These are phyloP conservation scores for Adelognathus sp. DNA, from an alignment of 2,888 invertebrate species.

Conservation along the genomic window DNA sequence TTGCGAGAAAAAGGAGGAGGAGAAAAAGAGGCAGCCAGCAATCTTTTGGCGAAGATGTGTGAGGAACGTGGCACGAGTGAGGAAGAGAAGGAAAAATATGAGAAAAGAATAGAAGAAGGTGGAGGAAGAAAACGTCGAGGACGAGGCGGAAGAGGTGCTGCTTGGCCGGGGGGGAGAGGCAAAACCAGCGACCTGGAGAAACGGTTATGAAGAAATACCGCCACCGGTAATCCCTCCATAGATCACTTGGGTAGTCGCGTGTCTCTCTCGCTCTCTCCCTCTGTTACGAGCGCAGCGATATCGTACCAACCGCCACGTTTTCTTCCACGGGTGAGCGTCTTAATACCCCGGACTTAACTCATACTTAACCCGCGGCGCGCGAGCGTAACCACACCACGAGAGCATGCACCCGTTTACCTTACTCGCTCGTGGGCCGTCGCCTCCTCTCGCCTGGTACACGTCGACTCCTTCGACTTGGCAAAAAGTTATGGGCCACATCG, in stretches of 20 bases:
- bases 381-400: slow-evolving; percentile 53
- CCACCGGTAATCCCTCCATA: slow-evolving; percentile 80
- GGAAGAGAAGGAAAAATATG: slow-evolving; percentile 40
- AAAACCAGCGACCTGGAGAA: slow-evolving; percentile 69
- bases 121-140: slow-evolving; percentile 37
- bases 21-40: slow-evolving; percentile 18
- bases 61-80: slow-evolving; percentile 20
- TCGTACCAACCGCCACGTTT: slow-evolving; percentile 56
- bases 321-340: slow-evolving; percentile 66
- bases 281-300: slow-evolving; percentile 39
- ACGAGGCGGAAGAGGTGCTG: slow-evolving; percentile 45
- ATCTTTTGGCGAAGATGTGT: slow-evolving; percentile 33
- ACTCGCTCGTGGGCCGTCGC: slow-evolving; percentile 2
- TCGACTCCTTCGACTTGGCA: slow-evolving; percentile 29
- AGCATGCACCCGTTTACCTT: slow-evolving; percentile 49
- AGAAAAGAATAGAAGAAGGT: slow-evolving; percentile 5
- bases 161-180: slow-evolving; percentile 46
- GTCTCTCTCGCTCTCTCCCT: slow-evolving; percentile 44
- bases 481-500: slow-evolving; percentile 29
- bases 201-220: slow-evolving; percentile 81
- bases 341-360: slow-evolving; percentile 78
- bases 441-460: background rate
- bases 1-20: slow-evolving; percentile 51
- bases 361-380: slow-evolving; percentile 73
- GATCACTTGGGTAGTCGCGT: slow-evolving; percentile 73